Conservation (phyloP, 1,140 invertebrate genomes). For the Drosophila tani region DNA sequence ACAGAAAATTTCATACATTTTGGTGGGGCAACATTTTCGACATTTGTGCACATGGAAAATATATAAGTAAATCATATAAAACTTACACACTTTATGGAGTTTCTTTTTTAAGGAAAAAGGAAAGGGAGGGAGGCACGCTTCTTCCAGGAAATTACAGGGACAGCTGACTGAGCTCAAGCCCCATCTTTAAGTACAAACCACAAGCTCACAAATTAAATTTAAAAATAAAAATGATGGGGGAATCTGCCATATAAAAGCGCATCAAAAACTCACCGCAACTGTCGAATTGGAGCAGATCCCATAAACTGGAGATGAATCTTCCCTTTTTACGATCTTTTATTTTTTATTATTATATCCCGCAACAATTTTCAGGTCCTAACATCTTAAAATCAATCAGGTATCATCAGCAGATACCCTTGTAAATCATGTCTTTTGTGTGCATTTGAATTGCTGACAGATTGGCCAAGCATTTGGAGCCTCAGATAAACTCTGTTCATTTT, state of each 20-base stretch:
- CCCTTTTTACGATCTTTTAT: background rate
- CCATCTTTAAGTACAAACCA: constrained; percentile 4
- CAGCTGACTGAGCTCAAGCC: constrained; percentile 17
- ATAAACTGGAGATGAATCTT: background rate
- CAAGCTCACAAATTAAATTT: constrained; percentile 44
- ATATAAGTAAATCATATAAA: constrained; percentile 79
- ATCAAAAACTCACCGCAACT: constrained; percentile 70
- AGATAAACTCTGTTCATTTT: constrained; percentile 26
- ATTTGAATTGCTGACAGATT: constrained; percentile 65
- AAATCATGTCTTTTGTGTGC: constrained; percentile 43
- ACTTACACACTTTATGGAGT: constrained; percentile 25
- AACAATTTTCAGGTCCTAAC: constrained; percentile 26
- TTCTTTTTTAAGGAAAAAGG: constrained; percentile 16
- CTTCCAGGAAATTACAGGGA: background rate
- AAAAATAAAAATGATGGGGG: constrained; percentile 27
- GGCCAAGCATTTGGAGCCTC: constrained; percentile 41
- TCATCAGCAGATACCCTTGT: constrained; percentile 3
- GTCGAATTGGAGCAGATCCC: constrained; percentile 8
- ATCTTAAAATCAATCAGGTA: constrained; percentile 57
- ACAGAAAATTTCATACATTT: constrained; percentile 26
- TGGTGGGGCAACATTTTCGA: constrained; percentile 60
- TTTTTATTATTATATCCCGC: background rate
- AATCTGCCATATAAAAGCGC: constrained; percentile 54
- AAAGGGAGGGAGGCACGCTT: too few species aligned
- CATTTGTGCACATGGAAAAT: constrained; percentile 78